A percentile compares a stretch with the other conserved stretches of the same genome.
These are phyloP conservation scores for Hylaeus volcanicus DNA, from an alignment of 1,140 invertebrate species.

Conservation along the genomic window DNA sequence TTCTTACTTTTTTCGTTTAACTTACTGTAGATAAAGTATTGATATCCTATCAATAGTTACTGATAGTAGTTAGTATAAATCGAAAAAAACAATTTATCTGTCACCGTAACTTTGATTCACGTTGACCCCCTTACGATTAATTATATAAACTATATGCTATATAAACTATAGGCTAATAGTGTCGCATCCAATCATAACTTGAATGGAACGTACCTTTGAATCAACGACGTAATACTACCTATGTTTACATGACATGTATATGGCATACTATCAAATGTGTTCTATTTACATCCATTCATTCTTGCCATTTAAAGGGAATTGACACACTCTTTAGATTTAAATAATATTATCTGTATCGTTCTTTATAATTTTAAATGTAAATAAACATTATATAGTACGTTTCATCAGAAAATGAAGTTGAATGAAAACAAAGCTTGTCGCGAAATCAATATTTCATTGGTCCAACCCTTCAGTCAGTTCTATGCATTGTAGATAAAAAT, in stretches of 20 bases:
- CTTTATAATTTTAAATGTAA: too few relatives aligned
- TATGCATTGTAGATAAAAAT: too few relatives aligned
- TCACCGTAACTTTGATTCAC: not conserved
- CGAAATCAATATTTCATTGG: too few relatives aligned
- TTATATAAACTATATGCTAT: too few relatives aligned
- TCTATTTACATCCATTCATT: not conserved
- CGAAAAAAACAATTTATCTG: not conserved
- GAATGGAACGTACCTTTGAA: not conserved
- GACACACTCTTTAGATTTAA: too few relatives aligned
- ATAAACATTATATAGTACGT: too few relatives aligned
- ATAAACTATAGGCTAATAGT: not conserved
- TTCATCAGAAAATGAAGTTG: too few relatives aligned
- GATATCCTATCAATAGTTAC: not conserved
- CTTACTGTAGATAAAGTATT: not conserved
- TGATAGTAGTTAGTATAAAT: not conserved
- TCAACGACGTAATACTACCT: not conserved
- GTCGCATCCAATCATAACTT: not conserved
- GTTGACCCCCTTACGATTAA: conserved; percentile 1
- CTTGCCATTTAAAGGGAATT: too few relatives aligned
- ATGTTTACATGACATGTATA: not conserved
- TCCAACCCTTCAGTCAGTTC: too few relatives aligned
- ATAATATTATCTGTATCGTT: too few relatives aligned
- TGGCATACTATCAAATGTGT: not conserved
- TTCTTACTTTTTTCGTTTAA: not conserved
- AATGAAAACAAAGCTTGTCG: too few relatives aligned